Base-by-base conservation (phyloP, 1,140 invertebrate genomes). In the Formica selysi region DNA sequence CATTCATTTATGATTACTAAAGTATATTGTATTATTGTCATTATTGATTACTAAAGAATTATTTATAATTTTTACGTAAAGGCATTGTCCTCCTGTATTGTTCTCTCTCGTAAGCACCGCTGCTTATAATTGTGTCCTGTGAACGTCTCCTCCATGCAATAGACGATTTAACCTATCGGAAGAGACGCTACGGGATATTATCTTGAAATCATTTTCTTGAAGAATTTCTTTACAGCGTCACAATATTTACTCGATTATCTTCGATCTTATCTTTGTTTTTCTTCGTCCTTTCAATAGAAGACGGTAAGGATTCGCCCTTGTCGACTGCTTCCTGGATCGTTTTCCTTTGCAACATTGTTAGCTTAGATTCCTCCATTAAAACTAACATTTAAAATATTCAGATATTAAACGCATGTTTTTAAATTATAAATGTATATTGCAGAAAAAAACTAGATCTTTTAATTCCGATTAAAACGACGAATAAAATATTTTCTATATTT, bases 291-390 rank as follows among this genome's bases (percentile, higher is more conserved):
- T 78, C 70, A 8, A 44, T 59, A 0, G 86, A 83, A 1, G 78
- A 74, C 0, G 94, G 92, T 71, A 95, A 90, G 5, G 94, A 89
- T 74, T 95, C 93, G 2, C 95, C 95, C 57, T 89, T 93, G 54
- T 95, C 92, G 0, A 95, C 84, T 6, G 92, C 93, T 29, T 89
- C 89, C 76, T 94, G 91, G 67, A 95, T 94, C 0, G 89, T 87
- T 89, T 94, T 94, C 36, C 94, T 93, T 85, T 95, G 95, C 90
- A 94, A 92, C 93, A 95, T 95, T 3, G 93, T 92, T 6, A 95
- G 76, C 86, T 94, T 95, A 1, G 95, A 95, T 88, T 95, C 95
- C 76, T 95, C 94, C 93, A 95, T 95, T n/a, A 95, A 81, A 29
- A 94, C 95, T 95, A 32, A 54, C 8, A 80, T 81, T 64, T 32